Conservation (phyloP, 2,888 invertebrate species). For the Chalcosyrphus nemorum region DNA sequence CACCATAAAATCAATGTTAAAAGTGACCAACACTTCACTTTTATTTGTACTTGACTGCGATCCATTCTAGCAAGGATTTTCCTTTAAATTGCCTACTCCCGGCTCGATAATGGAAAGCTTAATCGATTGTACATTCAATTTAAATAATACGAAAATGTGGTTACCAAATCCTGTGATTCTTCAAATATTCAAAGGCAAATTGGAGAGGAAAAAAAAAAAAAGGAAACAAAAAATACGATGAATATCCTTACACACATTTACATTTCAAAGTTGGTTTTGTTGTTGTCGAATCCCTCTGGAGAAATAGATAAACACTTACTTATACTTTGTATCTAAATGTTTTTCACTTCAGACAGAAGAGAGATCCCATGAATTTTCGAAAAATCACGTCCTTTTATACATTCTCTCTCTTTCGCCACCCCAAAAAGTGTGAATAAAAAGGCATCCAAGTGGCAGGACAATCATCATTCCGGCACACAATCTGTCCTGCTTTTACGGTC, state of each 20-base stretch:
- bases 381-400: slow-evolving; percentile 5
- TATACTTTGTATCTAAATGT: not conserved
- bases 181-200: not conserved
- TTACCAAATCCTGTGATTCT: not conserved
- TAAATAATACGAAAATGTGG: not conserved
- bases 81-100: not conserved
- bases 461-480: not conserved
- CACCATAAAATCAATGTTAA: not conserved
- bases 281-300: not conserved
- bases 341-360: not conserved
- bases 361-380: not conserved
- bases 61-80: not conserved
- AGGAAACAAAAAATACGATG: not conserved
- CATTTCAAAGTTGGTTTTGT: not conserved
- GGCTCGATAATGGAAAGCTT: not conserved
- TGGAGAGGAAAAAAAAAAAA: too few relatives aligned
- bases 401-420: not conserved
- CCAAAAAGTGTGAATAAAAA: not conserved
- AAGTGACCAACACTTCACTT: not conserved
- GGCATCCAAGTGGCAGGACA: not conserved
- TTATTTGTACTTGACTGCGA: too few relatives aligned
- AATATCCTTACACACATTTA: not conserved
- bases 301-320: not conserved
- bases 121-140: not conserved
- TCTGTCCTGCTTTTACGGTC: not conserved